Evolutionary conservation across 2,797 vertebrate genomes (phyloP), one percentile per base, ranked within the genome.

Genomic region (Enteromius unitaeniatus): DNA sequence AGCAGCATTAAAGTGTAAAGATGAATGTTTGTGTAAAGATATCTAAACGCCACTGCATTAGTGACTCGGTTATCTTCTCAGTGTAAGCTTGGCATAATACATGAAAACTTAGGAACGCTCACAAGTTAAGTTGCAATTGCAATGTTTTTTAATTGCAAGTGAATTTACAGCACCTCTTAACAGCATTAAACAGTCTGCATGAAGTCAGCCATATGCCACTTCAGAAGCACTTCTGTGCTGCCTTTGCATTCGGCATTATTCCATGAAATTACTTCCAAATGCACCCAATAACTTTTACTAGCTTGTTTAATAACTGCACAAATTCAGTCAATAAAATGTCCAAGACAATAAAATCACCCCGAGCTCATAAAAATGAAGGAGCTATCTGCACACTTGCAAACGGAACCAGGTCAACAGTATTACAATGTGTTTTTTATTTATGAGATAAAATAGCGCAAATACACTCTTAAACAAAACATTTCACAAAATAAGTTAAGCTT

Each of bases 271-370:
- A 15, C 40, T 23, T 45, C n/a, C 15, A 10, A 37, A 76, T 42
- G n/a, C 8, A 26, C 14, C 4, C 8, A 3, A 60, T 58, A 58
- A 15, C 28, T 49, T 67, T 51, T 23, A 34, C 19, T 67, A 23
- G 77, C 26, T 65, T 64, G 76, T 49, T 65, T 3, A 65, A 78
- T n/a, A 14, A 34, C 49, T 65, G 62, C 60, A 78, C 19, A 8
- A 47, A 4, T 49, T 47, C 40, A 13, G 60, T 34, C 42, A 78
- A 65, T 67, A 49, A 31, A 65, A 78, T 47, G 6, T 2, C 19
- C 1, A 65, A 31, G 17, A 0, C 19, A 67, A 67, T 67, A 67
- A 79, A 67, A 37, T 26, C 13, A 11, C 28, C n/a, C 23, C 9
- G 19, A 40, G 19, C 65, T 68, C 65, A 67, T 67, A 10, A 67